Base-by-base conservation (phyloP, 1,140 invertebrate species). In the Ceratoteleas bidentatus region DNA sequence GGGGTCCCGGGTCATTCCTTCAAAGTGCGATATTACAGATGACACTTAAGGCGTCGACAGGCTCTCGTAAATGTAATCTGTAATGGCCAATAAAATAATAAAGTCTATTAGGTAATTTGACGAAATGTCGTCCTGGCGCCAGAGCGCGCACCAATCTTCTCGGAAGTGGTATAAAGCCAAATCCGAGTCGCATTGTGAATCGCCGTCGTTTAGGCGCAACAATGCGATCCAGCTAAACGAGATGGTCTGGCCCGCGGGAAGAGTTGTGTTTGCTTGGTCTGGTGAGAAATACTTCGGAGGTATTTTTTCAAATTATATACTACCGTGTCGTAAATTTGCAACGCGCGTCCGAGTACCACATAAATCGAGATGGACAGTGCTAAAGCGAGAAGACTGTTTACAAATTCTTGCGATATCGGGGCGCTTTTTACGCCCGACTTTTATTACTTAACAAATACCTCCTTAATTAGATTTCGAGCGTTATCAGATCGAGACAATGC, bases 31-130 rank as follows among this genome's bases (percentile, higher is more conserved):
- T 70, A 61, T 66, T 61, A 54, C 53, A 47, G 47, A 75, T 75
- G 57, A 64, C 80, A 73, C 74, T 77, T 36, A 69, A 83, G 61
- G 70, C 69, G 69, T 69, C 57, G 73, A 77, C 36, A 58, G 62
- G 52, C 11, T 80, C 66, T 77, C 73, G 77, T 76, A 80, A 83
- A 89, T 87, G 85, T 90, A 90, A 90, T 90, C 88, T 85, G 83
- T 89, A 90, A 90, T 88, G 86, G 88, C 83, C 87, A 86, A 87
- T 90, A 90, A 90, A 90, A 90, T 87, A 88, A 90, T 90, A 89
- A 90, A 90, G 80, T 88, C 85, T 86, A 87, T 88, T 85, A 87
- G 85, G 79, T 74, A 57, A 76, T 81, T 79, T 81, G 84, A 83
- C 77, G 79, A 78, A 84, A 77, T 52, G 56, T 64, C 53, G 52